These are phyloP conservation scores for Sarotherodon lohbergeri DNA, from an alignment of 2,113 vertebrate genomes.

Conservation along the genomic window DNA sequence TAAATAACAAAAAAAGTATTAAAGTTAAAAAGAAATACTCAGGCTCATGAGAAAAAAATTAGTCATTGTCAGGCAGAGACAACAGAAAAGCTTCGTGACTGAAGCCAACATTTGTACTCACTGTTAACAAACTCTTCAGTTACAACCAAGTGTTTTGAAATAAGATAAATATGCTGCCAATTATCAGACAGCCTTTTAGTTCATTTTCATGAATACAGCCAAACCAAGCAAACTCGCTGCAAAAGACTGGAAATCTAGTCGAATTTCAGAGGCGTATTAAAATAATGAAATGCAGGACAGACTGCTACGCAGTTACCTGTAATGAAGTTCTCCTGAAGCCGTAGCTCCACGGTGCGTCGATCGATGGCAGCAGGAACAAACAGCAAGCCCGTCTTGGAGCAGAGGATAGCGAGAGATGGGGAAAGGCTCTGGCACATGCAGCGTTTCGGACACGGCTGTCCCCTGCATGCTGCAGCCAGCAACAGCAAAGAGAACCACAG, in stretches of 20 bases:
- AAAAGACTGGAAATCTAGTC: background rate
- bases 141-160: background rate
- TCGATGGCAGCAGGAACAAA: slow-evolving; percentile 89
- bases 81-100: background rate
- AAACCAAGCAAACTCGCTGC: background rate
- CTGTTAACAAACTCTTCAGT: background rate
- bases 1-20: background rate
- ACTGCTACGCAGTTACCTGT: slow-evolving; percentile 54
- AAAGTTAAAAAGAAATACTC: background rate
- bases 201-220: background rate
- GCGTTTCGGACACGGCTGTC: slow-evolving; percentile 85
- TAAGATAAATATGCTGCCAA: background rate
- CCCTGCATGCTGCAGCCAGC: slow-evolving; percentile 67
- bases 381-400: slow-evolving; percentile 90
- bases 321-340: slow-evolving; percentile 93
- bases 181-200: background rate
- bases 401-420: slow-evolving; percentile 88
- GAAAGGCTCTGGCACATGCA: slow-evolving; percentile 93
- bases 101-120: background rate
- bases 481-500: slow-evolving; percentile 77
- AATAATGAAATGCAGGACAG: background rate
- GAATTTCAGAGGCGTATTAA: background rate
- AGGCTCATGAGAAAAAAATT: background rate
- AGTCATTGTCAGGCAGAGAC: background rate
- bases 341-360: slow-evolving; percentile 86